Evolutionary conservation across 2,888 invertebrate species (phyloP).

Genomic region (Crepidodera aurea): DNA sequence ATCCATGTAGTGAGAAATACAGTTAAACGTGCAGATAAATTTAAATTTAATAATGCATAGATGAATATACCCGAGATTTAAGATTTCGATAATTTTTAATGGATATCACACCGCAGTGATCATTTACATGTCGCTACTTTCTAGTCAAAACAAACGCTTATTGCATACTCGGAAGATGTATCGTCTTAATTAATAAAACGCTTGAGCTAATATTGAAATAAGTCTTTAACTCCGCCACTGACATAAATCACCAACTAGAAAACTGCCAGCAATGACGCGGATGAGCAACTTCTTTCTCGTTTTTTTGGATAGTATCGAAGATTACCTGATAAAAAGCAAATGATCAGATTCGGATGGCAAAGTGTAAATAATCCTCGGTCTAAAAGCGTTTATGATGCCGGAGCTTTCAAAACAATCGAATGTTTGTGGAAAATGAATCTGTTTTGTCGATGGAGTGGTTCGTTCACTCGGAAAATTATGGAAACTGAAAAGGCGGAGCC

Average conservation of each 20-base stretch:
- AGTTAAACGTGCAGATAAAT: too few species aligned
- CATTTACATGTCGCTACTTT: too few species aligned
- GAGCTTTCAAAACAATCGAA: conserved; percentile 10
- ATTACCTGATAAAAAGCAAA: conserved; percentile 44
- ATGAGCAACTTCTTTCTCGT: conserved; percentile 51
- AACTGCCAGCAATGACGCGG: conserved; percentile 35
- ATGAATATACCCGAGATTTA: too few species aligned
- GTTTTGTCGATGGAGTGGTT: conserved; percentile 2
- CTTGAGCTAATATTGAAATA: too few species aligned
- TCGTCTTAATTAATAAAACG: too few species aligned
- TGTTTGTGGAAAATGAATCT: conserved; percentile 14
- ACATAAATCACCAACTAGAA: background rate
- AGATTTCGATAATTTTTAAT: too few species aligned
- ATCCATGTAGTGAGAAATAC: too few species aligned
- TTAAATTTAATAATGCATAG: too few species aligned
- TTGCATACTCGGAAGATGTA: too few species aligned
- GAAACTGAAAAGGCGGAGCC: conserved; percentile 6
- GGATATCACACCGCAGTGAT: too few species aligned
- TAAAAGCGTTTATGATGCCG: conserved; percentile 4
- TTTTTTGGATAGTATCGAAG: conserved; percentile 47
- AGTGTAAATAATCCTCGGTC: conserved; percentile 26
- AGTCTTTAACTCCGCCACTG: background rate
- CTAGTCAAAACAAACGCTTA: too few species aligned
- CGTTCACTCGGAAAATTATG: conserved; percentile 12
- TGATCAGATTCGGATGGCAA: conserved; percentile 26